These are phyloP conservation scores for Fregata magnificens DNA, from an alignment of 2,113 vertebrate species.

Conservation along the genomic window DNA sequence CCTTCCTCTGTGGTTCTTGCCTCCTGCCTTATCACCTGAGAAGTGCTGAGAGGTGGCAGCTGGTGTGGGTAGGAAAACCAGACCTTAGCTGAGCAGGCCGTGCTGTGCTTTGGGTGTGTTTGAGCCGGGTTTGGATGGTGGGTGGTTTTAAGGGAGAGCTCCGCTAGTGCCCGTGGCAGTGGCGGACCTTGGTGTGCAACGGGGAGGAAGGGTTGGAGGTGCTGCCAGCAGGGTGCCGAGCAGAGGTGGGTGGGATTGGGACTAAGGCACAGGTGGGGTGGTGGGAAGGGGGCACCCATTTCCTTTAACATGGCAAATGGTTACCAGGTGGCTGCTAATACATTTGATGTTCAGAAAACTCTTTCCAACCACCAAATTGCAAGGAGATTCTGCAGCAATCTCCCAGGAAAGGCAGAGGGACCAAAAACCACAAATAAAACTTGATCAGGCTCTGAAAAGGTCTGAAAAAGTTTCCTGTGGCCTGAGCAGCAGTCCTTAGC, in stretches of 20 bases:
- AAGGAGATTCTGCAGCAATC: background rate
- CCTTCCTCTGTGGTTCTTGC: background rate
- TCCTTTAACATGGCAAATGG: background rate
- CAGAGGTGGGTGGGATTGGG: background rate
- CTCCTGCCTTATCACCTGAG: background rate
- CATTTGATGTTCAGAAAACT: background rate
- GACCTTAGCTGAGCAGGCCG: background rate
- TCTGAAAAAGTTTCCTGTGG: background rate
- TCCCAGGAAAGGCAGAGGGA: background rate
- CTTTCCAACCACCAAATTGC: fast-evolving
- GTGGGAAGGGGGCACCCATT: background rate
- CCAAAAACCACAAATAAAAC: background rate
- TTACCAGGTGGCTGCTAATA: background rate
- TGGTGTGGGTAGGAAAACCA: fast-evolving
- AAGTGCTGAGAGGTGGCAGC: background rate
- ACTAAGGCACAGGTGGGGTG: background rate
- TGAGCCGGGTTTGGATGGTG: fast-evolving
- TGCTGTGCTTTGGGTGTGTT: fast-evolving
- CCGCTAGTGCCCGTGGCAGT: fast-evolving
- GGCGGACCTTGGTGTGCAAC: too few species aligned
- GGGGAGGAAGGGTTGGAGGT: background rate
- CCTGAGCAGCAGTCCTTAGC: background rate
- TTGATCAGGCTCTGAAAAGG: background rate
- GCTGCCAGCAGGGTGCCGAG: fast-evolving
- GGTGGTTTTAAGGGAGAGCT: background rate